Percentiles rank a stretch among this genome's conserved stretches.
Conservation (phyloP, 2,113 vertebrate genomes). For the Strigops habroptila region DNA sequence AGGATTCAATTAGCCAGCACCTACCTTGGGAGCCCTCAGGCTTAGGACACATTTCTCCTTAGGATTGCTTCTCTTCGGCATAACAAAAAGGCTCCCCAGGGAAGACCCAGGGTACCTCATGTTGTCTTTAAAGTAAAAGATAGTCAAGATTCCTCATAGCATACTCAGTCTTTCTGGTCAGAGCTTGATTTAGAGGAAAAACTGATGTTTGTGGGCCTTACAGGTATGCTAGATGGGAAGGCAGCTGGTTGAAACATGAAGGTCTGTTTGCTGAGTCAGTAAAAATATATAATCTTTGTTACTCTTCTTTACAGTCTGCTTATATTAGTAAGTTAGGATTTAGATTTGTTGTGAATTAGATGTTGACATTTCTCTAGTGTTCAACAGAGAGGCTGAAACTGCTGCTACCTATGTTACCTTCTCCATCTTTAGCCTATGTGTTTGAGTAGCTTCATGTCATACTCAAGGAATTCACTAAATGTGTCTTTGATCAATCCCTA, state of each 20-base stretch:
- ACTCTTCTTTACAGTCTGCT: background rate
- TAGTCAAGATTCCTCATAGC: background rate
- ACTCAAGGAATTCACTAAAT: background rate
- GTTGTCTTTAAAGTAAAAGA: background rate
- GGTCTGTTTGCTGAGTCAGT: background rate
- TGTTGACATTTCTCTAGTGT: background rate
- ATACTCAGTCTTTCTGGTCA: background rate
- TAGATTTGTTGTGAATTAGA: background rate
- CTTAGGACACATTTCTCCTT: background rate
- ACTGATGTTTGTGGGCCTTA: background rate
- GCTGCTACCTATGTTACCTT: background rate
- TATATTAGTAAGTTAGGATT: background rate
- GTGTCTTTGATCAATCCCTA: background rate
- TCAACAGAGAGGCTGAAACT: background rate
- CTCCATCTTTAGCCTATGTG: background rate
- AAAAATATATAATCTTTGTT: background rate
- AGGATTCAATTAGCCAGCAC: background rate
- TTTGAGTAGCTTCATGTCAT: background rate
- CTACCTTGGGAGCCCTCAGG: background rate
- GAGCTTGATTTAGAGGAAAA: background rate
- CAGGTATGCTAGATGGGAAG: background rate
- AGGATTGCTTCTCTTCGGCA: background rate
- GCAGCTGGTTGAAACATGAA: background rate
- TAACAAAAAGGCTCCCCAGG: background rate
- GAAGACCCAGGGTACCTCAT: background rate